Percentiles rank a stretch among this genome's conserved stretches.
Conservation (phyloP, 2,888 invertebrate species). For the Malthinus flaveolus region DNA sequence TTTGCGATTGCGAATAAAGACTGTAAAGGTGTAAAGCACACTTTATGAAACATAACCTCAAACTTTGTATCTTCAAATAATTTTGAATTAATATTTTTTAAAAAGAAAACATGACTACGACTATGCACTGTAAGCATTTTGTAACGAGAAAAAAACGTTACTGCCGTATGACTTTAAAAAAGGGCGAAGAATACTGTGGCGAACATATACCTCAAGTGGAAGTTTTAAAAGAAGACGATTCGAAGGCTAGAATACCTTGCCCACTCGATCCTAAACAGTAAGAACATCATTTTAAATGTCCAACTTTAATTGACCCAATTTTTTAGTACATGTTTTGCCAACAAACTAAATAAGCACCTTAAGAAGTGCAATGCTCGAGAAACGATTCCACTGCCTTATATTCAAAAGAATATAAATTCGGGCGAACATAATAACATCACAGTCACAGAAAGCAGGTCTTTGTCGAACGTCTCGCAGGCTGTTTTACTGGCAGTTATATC, state of each 20-base stretch:
- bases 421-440: conserved; percentile 38
- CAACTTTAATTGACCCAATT: background rate
- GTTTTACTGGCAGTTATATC: conserved; percentile 51
- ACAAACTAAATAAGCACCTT: conserved; percentile 70
- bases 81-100: no score
- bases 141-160: conserved; percentile 72
- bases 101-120: no score
- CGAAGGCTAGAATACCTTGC: conserved; percentile 64
- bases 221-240: conserved; percentile 22
- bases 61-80: no score
- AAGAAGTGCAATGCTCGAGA: conserved; percentile 72
- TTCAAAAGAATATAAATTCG: conserved; percentile 58
- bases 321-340: conserved; percentile 68
- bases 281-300: conserved; percentile 42
- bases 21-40: no score
- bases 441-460: conserved; percentile 40
- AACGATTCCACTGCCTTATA: conserved; percentile 58
- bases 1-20: no score
- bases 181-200: conserved; percentile 71
- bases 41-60: no score
- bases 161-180: conserved; percentile 74
- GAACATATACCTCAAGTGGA: conserved; percentile 62
- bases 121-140: conserved; percentile 63
- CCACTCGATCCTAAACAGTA: conserved; percentile 77
- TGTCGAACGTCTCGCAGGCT: conserved; percentile 51